These are phyloP conservation scores for Pseudomyrmex gracilis DNA, from an alignment of 1,140 invertebrate genomes.

Conservation along the genomic window DNA sequence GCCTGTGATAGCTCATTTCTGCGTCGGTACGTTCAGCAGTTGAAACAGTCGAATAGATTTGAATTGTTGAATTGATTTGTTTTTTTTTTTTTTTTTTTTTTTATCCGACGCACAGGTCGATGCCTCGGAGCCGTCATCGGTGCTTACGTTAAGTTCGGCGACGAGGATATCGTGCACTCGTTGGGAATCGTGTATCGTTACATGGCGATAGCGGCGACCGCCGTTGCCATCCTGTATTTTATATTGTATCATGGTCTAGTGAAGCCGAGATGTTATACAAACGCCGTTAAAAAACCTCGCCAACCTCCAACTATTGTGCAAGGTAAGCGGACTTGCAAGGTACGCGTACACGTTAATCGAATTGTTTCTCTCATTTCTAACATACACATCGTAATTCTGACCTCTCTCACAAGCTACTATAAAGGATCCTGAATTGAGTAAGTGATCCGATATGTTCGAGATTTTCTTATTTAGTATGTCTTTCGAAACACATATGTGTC, in stretches of 20 bases:
- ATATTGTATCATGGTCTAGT: conserved; percentile 89
- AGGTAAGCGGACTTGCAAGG: conserved; percentile 76
- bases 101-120: conserved; percentile 84
- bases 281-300: conserved; percentile 86
- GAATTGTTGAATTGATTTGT: conserved; percentile 9
- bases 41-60: neutral
- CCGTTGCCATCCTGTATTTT: conserved; percentile 89
- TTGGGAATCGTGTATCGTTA: conserved; percentile 86
- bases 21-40: conserved; percentile 87
- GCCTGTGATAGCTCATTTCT: conserved; percentile 93
- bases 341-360: neutral
- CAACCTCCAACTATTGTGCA: conserved; percentile 84
- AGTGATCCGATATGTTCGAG: conserved; percentile 61
- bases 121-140: conserved; percentile 88
- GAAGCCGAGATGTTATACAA: conserved; percentile 89
- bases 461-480: conserved; percentile 29
- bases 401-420: conserved; percentile 76
- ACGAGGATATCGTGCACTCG: conserved; percentile 77
- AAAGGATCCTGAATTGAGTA: conserved; percentile 76
- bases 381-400: conserved; percentile 16
- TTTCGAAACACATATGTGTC: conserved; percentile 32
- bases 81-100: neutral
- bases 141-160: conserved; percentile 83
- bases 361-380: neutral
- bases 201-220: conserved; percentile 88